A percentile compares a stretch with the other conserved stretches of the same genome.
phyloP scores from a whole-genome alignment of 2,113 vertebrate species.

The Ochotona princeps region DNA sequence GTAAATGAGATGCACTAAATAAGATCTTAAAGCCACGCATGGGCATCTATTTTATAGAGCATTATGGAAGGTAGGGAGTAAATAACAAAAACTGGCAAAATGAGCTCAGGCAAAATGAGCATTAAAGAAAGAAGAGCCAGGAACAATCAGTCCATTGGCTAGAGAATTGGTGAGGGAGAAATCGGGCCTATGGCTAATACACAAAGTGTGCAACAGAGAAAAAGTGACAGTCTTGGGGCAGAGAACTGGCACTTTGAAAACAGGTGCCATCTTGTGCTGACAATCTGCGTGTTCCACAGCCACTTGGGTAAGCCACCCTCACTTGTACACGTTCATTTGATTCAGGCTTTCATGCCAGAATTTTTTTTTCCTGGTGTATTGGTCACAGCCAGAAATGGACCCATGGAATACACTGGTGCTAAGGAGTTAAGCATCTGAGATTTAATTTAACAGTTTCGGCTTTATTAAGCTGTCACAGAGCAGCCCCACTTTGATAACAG shows the following conservation, averaged over 20 bases:
- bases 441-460: constrained; percentile 91
- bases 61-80: constrained; percentile 57
- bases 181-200: not conserved
- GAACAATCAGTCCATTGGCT: constrained; percentile 43
- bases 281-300: constrained; percentile 80
- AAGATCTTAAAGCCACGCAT: constrained; percentile 51
- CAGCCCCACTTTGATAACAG: constrained; percentile 87
- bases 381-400: constrained; percentile 78
- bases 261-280: constrained; percentile 80
- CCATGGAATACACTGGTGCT: constrained; percentile 73
- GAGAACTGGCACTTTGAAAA: constrained; percentile 65
- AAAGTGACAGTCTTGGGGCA: constrained; percentile 57
- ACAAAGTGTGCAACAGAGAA: constrained; percentile 42
- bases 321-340: constrained; percentile 85
- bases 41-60: constrained; percentile 54
- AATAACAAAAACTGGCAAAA: constrained; percentile 59
- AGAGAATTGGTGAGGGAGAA: not conserved
- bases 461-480: constrained; percentile 92
- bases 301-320: constrained; percentile 81
- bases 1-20: constrained; percentile 61
- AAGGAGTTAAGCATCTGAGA: constrained; percentile 86
- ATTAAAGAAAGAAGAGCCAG: constrained; percentile 41
- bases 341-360: constrained; percentile 79
- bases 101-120: constrained; percentile 46
- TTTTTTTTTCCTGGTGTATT: constrained; percentile 53